A percentile compares a stretch with the other conserved stretches of the same genome.
These are phyloP conservation scores for Forbesichthys papilliferus DNA, from an alignment of 2,113 vertebrate genomes.

Conservation along the genomic window DNA sequence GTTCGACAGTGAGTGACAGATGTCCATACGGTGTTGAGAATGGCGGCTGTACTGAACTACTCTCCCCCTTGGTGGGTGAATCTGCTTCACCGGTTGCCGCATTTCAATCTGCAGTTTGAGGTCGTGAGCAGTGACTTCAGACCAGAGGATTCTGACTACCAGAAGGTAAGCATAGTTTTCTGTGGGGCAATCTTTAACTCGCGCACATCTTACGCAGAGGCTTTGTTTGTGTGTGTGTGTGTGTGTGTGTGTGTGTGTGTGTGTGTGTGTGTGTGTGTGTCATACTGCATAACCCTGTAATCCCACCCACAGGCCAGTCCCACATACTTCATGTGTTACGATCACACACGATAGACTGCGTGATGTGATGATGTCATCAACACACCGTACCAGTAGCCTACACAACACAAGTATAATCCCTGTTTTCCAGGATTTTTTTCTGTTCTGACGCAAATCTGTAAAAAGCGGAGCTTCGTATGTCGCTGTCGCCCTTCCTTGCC, in stretches of 20 bases:
- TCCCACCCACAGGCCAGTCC: slow-evolving; percentile 26
- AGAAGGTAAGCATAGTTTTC: slow-evolving; percentile 81
- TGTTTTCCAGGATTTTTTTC: no score
- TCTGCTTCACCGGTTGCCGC: slow-evolving; percentile 91
- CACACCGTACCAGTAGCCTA: no score
- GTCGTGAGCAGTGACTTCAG: slow-evolving; percentile 86
- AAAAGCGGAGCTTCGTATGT: slow-evolving; percentile 18
- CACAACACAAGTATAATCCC: no score
- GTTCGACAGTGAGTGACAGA: slow-evolving; percentile 24
- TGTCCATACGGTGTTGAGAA: slow-evolving; percentile 44
- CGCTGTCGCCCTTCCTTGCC: slow-evolving; percentile 26
- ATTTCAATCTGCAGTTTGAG: slow-evolving; percentile 89
- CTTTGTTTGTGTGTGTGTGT: no score
- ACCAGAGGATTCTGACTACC: slow-evolving; percentile 90
- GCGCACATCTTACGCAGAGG: slow-evolving; percentile 15
- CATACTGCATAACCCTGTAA: slow-evolving; percentile 29
- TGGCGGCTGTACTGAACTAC: slow-evolving; percentile 91
- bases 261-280: no score
- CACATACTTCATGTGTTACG: slow-evolving; percentile 11
- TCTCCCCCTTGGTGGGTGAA: slow-evolving; percentile 94
- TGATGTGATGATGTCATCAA: no score
- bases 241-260: no score
- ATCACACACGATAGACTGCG: neutral
- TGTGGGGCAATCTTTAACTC: slow-evolving; percentile 17
- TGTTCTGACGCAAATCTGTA: slow-evolving; percentile 4